These are phyloP conservation scores for Rhabdophis nuchalis DNA, from an alignment of 2,797 vertebrate species.

Conservation along the genomic window DNA sequence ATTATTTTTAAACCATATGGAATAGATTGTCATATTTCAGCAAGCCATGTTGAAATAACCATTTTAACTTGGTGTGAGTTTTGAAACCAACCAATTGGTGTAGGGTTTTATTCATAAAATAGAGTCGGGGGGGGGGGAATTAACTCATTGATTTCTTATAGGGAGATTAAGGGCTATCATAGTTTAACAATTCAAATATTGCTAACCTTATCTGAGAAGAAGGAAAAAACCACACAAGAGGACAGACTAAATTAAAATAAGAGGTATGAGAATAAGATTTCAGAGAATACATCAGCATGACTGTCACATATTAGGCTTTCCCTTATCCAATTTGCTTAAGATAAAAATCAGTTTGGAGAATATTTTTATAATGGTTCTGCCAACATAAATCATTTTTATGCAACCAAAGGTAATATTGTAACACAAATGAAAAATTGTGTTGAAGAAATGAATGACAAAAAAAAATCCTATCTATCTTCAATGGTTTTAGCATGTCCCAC, in stretches of 20 bases:
- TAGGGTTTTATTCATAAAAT: not conserved
- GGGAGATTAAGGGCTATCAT: not conserved
- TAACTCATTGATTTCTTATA: not conserved
- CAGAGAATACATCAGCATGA: not conserved
- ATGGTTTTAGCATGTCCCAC: not conserved
- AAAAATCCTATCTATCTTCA: not conserved
- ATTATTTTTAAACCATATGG: not conserved
- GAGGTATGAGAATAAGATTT: not conserved
- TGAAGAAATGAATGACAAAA: too few relatives aligned
- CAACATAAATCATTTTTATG: conserved; percentile 7
- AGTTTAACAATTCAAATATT: not conserved
- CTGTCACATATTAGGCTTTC: not conserved
- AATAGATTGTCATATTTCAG: not conserved
- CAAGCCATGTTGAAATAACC: not conserved
- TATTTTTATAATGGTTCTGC: not conserved
- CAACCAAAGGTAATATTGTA: not conserved
- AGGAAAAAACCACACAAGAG: not conserved
- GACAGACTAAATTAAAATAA: not conserved
- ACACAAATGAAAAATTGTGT: not conserved
- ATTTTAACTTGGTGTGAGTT: not conserved
- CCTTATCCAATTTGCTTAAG: not conserved
- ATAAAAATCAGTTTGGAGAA: not conserved
- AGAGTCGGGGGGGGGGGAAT: not conserved
- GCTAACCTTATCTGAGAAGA: not conserved
- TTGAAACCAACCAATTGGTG: not conserved